Percentiles rank a stretch among this genome's conserved stretches.
These are phyloP conservation scores for Sparidentex hasta DNA, from an alignment of 2,797 vertebrate genomes.

Conservation along the genomic window DNA sequence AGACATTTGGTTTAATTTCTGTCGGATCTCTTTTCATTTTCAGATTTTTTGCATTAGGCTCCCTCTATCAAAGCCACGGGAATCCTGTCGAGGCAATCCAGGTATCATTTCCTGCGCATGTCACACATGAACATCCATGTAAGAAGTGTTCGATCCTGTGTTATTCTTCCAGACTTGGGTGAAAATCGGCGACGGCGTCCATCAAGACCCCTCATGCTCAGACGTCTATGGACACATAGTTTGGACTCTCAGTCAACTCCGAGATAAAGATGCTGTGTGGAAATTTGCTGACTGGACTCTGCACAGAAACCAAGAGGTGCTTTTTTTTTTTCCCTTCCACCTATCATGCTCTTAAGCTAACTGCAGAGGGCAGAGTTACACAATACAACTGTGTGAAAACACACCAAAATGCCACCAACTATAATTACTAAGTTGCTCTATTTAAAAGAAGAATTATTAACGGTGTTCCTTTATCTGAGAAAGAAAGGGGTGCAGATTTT, in stretches of 20 bases:
- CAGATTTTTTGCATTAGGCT: slow-evolving; percentile 82
- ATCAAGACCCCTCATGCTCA: slow-evolving; percentile 59
- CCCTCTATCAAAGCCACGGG: slow-evolving; percentile 78
- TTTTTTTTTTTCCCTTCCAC: neutral
- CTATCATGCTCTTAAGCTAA: slow-evolving; percentile 23
- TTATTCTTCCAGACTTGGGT: slow-evolving; percentile 77
- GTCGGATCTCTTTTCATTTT: slow-evolving; percentile 13
- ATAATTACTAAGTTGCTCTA: slow-evolving; percentile 1
- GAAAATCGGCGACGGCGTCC: slow-evolving; percentile 72
- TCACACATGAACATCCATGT: too few species aligned
- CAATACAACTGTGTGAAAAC: slow-evolving; percentile 35
- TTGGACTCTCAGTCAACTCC: slow-evolving; percentile 66
- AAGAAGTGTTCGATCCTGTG: slow-evolving; percentile 15
- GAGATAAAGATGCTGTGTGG: slow-evolving; percentile 75
- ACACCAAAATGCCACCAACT: neutral
- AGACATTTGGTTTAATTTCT: neutral
- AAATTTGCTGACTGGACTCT: slow-evolving; percentile 80
- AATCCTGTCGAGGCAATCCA: slow-evolving; percentile 71
- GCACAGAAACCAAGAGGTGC: slow-evolving; percentile 78
- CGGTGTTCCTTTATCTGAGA: slow-evolving; percentile 35
- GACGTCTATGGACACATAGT: slow-evolving; percentile 76
- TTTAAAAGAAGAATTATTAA: slow-evolving; percentile 21
- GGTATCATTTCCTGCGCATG: slow-evolving; percentile 45
- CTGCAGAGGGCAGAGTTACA: slow-evolving; percentile 79
- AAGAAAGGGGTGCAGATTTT: slow-evolving; percentile 82